Percentiles rank a stretch among this genome's conserved stretches.
Conservation (phyloP, 2,888 invertebrate species). For the Phyllotreta cruciferae region DNA sequence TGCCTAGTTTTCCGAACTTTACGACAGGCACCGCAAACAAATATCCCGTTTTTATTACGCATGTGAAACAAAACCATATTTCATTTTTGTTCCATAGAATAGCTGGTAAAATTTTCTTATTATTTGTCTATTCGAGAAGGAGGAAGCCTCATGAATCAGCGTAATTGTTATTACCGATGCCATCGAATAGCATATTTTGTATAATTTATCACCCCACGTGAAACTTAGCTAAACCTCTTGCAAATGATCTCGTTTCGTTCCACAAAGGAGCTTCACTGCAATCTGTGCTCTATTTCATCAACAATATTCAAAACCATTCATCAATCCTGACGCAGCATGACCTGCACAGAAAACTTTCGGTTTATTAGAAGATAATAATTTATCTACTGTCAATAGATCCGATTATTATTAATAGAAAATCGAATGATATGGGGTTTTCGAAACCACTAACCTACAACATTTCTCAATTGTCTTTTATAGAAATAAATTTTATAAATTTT, state of each 20-base stretch:
- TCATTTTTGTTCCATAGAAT: no score
- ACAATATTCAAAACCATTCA: constrained; percentile 30
- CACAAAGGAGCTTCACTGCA: constrained; percentile 21
- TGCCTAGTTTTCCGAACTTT: no score
- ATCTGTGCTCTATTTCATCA: constrained; percentile 28
- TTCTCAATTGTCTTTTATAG: no score
- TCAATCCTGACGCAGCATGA: constrained; percentile 26
- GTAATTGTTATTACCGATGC: no score
- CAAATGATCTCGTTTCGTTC: constrained; percentile 30
- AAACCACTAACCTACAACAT: no score
- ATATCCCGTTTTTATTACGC: no score
- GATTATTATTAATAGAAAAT: constrained; percentile 22
- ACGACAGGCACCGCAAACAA: no score
- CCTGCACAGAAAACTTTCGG: constrained; percentile 24
- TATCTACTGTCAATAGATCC: constrained; percentile 25
- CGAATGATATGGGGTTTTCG: background rate
- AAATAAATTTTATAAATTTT: no score
- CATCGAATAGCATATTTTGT: constrained; percentile 4
- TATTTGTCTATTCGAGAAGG: no score
- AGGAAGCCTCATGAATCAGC: no score
- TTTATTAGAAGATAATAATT: constrained; percentile 28
- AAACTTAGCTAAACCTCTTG: constrained; percentile 26
- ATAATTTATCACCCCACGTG: constrained; percentile 22
- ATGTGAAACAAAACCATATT: no score
- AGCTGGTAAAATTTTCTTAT: no score